These are phyloP conservation scores for Drosophila ohnishii DNA, from an alignment of 1,140 invertebrate species.

Conservation along the genomic window DNA sequence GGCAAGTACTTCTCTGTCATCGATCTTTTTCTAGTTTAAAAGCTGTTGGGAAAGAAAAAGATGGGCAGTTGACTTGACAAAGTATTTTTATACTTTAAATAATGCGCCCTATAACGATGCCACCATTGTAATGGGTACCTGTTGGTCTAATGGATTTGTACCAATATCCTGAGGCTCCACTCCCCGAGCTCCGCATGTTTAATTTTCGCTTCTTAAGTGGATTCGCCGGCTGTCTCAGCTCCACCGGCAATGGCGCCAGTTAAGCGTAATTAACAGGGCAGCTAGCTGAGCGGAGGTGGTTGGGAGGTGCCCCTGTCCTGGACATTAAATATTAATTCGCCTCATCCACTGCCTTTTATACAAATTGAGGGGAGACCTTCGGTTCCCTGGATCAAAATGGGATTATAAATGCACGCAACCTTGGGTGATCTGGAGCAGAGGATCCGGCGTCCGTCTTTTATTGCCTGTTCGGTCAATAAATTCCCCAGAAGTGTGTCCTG, in stretches of 20 bases:
- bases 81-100: too few relatives aligned
- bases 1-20: too few relatives aligned
- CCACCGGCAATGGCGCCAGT: slow-evolving; percentile 67
- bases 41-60: neutral
- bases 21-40: neutral
- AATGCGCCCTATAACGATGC: neutral
- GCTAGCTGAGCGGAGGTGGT: slow-evolving; percentile 34
- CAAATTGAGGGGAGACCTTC: neutral
- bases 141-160: neutral
- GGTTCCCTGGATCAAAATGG: neutral
- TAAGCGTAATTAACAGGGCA: slow-evolving; percentile 73
- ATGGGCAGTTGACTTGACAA: neutral
- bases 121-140: neutral
- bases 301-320: slow-evolving; percentile 16
- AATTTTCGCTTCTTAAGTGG: slow-evolving; percentile 37
- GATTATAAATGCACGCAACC: slow-evolving; percentile 4
- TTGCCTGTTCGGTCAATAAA: slow-evolving; percentile 22
- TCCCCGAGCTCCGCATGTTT: slow-evolving; percentile 47
- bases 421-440: neutral
- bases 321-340: slow-evolving; percentile 63
- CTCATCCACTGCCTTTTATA: neutral
- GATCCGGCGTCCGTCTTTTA: neutral
- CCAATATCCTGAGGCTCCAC: slow-evolving; percentile 1
- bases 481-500: slow-evolving; percentile 8
- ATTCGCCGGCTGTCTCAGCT: slow-evolving; percentile 16